Base-by-base conservation (phyloP, 2,797 vertebrate species). In the Lacerta agilis region DNA sequence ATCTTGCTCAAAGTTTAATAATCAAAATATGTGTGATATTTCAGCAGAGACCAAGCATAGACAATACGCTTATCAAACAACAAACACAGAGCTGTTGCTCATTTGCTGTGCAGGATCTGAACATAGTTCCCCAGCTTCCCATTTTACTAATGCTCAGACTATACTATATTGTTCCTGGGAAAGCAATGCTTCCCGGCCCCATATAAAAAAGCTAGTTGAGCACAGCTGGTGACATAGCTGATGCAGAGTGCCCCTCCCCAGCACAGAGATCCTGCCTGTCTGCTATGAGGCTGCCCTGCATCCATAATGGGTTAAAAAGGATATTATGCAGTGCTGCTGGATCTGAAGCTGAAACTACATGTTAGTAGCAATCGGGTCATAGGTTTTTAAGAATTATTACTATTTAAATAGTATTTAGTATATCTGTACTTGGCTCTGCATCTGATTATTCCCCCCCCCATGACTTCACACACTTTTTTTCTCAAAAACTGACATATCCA, bases 1-100 rank as follows among this genome's bases (percentile, higher is more conserved):
- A 82, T 82, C 61, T 20, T 67, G 61, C 80, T 82, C 80, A 67
- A 67, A 41, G 80, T 82, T 43, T 43, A 82, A 58, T 67, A 38
- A 27, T 38, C 38, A 27, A 82, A 67, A 43, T 43, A 5, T 41
- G 58, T 36, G 33, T 27, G 36, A 20, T 29, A 43, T 82, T 67
- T 67, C 61, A 43, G 13, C 58, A 43, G 80, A 67, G 38, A 67
- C 25, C 38, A 82, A 29, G 15, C 61, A 82, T 15, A 67, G 49
- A 29, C 23, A 29, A 15, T 81, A 33, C 82, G 8, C 15, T 64
- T 82, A 43, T 17, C 80, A 43, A 67, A 4, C 61, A 82, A 61
- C 61, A 38, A 38, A 41, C 33, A 25, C 20, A 43, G 18, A 55
- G 27, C n/a, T 8, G 9, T 33, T 45, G 27, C 27, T 20, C 45